Percentiles rank a stretch among this genome's conserved stretches.
phyloP scores from a whole-genome alignment of 2,113 vertebrate genomes.

The Saimiri boliviensis region DNA sequence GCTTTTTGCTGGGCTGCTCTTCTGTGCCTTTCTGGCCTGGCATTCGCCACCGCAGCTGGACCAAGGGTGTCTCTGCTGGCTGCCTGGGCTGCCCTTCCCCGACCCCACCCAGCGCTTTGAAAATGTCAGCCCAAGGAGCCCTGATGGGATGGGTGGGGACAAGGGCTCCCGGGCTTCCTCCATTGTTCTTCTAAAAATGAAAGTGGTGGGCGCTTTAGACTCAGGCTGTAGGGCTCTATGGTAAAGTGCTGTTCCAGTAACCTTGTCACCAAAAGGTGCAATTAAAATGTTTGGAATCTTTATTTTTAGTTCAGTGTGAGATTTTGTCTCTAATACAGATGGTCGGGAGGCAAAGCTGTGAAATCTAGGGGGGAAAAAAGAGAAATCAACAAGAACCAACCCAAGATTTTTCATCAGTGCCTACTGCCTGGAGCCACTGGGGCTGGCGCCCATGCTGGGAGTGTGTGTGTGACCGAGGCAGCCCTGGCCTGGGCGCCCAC shows the following conservation, averaged over 20 bases:
- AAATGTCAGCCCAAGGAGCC: not conserved
- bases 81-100: not conserved
- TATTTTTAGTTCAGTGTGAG: conserved; percentile 76
- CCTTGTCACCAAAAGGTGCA: conserved; percentile 79
- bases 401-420: conserved; percentile 52
- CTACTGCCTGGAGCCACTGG: conserved; percentile 2
- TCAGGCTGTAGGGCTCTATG: conserved; percentile 61
- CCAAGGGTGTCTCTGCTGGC: not conserved
- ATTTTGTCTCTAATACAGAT: conserved; percentile 78
- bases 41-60: accelerated
- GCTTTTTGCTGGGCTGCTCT: not conserved
- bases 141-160: conserved; percentile 20
- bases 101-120: not conserved
- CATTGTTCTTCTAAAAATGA: conserved; percentile 72
- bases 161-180: not conserved
- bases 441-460: not conserved
- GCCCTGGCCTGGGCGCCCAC: not conserved
- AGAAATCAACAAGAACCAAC: conserved; percentile 40
- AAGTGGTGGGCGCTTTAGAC: conserved; percentile 65
- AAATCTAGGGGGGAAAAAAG: conserved; percentile 42
- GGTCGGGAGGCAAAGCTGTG: conserved; percentile 81
- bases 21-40: not conserved
- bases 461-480: not conserved
- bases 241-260: conserved; percentile 72
- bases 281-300: conserved; percentile 76